Base-by-base conservation (phyloP, 2,888 invertebrate genomes). In the Limenitis camilla region DNA sequence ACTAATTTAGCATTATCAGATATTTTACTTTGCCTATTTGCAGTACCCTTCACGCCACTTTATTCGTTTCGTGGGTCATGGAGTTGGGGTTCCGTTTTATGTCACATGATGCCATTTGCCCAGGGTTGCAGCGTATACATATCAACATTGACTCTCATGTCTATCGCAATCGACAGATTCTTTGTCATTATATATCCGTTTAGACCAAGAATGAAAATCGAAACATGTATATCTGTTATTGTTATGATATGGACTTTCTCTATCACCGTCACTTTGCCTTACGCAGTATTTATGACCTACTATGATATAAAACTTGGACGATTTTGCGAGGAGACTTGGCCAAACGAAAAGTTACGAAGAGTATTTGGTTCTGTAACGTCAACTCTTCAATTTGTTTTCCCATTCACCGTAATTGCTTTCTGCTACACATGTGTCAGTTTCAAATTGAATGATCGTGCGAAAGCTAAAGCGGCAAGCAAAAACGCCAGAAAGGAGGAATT, bases 131-230 rank as follows among this genome's bases (percentile, higher is more conserved):
- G 96, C 75, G 97, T 99, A 63, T 99, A 98, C 90, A 97, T 99
- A 72, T 97, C 97, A 57, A 98, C 98, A 0, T 89, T 99, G 67
- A 99, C 99, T 5, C 90, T 99, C 59, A 98, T 97, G 64, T 96
- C 98, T 61, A 99, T 99, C 66, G 99, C 99, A 46, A 93, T 99
- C 56, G 99, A 99, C 86, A 92, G 99, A 51, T 99, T 96, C 83
- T 95, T 98, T 78, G 98, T 98, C 58, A 99, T 99, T 64, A 95
- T 98, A 60, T 96, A 97, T 76, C 98, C 98, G 0, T 98, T 97
- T 81, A 91, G 93, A 71, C 96, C 96, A 4, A 90, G 97, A 58
- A 97, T 97, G 96, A 95, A 94, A 76, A 89, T 95, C 38, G 91
- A 92, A 60, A 94, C 94, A 5, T 98, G 97, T 74, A 88, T 96